phyloP scores from a whole-genome alignment of 1,140 invertebrate species.

The Phymastichus coffea region DNA sequence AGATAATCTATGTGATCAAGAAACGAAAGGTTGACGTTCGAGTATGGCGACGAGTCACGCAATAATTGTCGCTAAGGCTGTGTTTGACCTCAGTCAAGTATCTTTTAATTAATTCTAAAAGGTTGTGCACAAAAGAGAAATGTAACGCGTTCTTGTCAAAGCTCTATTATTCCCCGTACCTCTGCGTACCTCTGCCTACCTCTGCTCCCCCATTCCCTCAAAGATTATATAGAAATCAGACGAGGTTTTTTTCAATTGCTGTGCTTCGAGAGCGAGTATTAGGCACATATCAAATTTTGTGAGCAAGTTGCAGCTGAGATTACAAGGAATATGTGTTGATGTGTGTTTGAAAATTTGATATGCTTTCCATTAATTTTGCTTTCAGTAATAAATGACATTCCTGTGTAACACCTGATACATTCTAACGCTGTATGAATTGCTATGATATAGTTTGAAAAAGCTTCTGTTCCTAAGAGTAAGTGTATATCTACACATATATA shows the following conservation, averaged over 20 bases:
- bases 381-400: no score
- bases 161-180: no score
- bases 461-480: no score
- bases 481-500: no score
- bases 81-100: constrained; percentile 24
- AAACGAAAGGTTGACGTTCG: constrained; percentile 30
- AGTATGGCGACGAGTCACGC: constrained; percentile 32
- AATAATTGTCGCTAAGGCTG: constrained; percentile 28
- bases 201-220: no score
- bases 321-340: background rate
- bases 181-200: no score
- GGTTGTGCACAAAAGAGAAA: constrained; percentile 44
- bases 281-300: constrained; percentile 40
- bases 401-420: no score
- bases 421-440: no score
- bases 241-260: constrained; percentile 25
- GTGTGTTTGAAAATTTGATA: background rate
- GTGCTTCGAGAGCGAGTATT: constrained; percentile 38
- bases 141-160: no score
- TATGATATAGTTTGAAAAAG: no score
- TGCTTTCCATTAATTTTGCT: background rate
- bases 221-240: no score
- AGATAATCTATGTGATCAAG: constrained; percentile 31
- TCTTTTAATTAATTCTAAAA: constrained; percentile 28
- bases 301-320: constrained; percentile 11